Conservation (phyloP, 1,140 invertebrate genomes). For the Drosophila ercepeae region DNA sequence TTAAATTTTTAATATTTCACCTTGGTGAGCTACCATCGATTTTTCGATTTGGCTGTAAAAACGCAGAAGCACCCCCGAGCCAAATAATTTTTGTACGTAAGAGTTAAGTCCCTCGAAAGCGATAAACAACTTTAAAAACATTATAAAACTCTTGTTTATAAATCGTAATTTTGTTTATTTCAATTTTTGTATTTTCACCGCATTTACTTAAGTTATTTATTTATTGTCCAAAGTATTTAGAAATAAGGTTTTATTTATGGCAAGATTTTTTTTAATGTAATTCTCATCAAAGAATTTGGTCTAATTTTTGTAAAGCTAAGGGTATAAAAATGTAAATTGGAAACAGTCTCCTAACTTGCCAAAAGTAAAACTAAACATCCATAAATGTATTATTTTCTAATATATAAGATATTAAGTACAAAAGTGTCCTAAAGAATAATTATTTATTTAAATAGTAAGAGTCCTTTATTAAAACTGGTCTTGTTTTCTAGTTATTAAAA, state of each 20-base stretch:
- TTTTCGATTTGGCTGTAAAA: constrained; percentile 14
- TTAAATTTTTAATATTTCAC: constrained; percentile 10
- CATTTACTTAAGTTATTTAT: neutral
- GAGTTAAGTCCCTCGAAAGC: constrained; percentile 1
- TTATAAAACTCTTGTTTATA: neutral
- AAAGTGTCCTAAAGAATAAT: neutral
- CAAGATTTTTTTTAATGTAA: neutral
- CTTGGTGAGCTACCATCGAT: constrained; percentile 11
- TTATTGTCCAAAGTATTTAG: too few relatives aligned
- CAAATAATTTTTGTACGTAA: constrained; percentile 46
- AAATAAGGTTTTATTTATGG: neutral
- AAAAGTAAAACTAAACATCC: neutral
- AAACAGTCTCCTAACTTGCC: neutral
- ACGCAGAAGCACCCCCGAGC: constrained; percentile 16
- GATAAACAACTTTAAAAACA: neutral
- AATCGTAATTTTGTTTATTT: neutral
- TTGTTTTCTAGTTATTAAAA: too few relatives aligned
- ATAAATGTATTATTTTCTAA: neutral
- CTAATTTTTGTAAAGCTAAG: neutral
- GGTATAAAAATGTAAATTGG: neutral
- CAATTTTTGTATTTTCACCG: neutral
- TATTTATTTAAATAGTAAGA: neutral
- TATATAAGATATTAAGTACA: neutral
- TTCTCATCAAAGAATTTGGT: too few relatives aligned
- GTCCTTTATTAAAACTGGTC: too few relatives aligned